Evolutionary conservation across 2,113 vertebrate genomes (phyloP).

Genomic region (Rhineura floridana): DNA sequence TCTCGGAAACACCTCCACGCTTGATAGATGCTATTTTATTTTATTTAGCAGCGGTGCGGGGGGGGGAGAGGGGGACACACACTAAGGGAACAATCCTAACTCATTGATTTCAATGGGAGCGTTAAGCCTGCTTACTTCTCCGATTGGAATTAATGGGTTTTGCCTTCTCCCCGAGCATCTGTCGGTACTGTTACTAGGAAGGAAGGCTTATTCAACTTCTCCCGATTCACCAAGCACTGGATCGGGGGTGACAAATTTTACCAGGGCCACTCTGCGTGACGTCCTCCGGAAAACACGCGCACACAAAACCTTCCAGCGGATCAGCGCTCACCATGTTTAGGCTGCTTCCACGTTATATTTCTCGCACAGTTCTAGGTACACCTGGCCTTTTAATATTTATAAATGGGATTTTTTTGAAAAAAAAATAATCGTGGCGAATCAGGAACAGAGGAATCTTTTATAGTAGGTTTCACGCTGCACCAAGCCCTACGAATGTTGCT

Average conservation of each 20-base stretch:
- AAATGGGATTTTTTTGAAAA: background rate
- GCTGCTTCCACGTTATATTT: background rate
- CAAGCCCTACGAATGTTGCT: slow-evolving; percentile 71
- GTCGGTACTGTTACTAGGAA: background rate
- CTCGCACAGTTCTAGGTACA: background rate
- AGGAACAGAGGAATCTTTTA: slow-evolving; percentile 57
- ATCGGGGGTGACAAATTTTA: background rate
- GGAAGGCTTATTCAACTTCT: too few relatives aligned
- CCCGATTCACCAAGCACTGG: too few relatives aligned
- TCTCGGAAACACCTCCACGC: background rate
- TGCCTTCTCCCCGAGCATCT: background rate
- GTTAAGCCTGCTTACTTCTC: background rate
- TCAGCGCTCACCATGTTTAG: slow-evolving; percentile 58
- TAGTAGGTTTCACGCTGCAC: slow-evolving; percentile 70
- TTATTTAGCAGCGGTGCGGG: background rate
- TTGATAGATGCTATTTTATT: background rate
- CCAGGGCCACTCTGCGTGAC: too few relatives aligned
- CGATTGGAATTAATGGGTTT: background rate
- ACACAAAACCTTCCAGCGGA: slow-evolving; percentile 42
- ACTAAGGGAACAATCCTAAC: background rate
- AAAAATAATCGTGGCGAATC: background rate
- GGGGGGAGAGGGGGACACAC: too few relatives aligned
- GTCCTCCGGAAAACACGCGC: slow-evolving; percentile 1
- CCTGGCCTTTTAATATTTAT: slow-evolving; percentile 41
- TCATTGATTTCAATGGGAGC: background rate